phyloP scores from a whole-genome alignment of 2,888 invertebrate genomes.

The Tachina fera region DNA sequence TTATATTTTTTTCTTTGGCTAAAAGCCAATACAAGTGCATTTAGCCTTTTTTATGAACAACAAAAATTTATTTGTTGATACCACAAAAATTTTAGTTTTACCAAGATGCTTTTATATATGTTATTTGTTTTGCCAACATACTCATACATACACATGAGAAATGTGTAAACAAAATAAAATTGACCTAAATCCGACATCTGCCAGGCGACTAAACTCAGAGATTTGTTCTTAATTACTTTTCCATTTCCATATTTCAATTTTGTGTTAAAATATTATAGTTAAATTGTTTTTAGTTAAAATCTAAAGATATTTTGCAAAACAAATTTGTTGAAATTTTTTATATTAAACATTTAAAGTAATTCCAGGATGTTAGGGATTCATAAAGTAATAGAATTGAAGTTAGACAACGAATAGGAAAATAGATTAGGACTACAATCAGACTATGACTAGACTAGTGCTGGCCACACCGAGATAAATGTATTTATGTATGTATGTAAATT shows the following conservation, averaged over 20 bases:
- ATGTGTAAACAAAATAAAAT: background rate
- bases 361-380: too few species aligned
- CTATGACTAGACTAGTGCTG: background rate
- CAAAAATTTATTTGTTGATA: background rate
- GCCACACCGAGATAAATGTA: background rate
- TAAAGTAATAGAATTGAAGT: too few species aligned
- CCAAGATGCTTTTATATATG: background rate
- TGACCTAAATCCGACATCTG: conserved; percentile 41
- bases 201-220: conserved; percentile 14
- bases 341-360: background rate
- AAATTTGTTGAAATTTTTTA: background rate
- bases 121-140: background rate
- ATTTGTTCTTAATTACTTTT: conserved; percentile 26
- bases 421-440: background rate
- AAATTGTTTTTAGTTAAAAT: background rate
- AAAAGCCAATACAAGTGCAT: conserved; percentile 55
- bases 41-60: conserved; percentile 38
- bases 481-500: too few species aligned
- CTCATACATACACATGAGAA: background rate
- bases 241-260: conserved; percentile 1
- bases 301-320: background rate
- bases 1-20: conserved; percentile 37
- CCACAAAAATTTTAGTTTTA: background rate
- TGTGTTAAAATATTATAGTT: conserved; percentile 12
- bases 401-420: conserved; percentile 16